Percentiles rank a stretch among this genome's conserved stretches.
phyloP scores from a whole-genome alignment of 2,113 vertebrate genomes.

The Oncorhynchus mykiss region DNA sequence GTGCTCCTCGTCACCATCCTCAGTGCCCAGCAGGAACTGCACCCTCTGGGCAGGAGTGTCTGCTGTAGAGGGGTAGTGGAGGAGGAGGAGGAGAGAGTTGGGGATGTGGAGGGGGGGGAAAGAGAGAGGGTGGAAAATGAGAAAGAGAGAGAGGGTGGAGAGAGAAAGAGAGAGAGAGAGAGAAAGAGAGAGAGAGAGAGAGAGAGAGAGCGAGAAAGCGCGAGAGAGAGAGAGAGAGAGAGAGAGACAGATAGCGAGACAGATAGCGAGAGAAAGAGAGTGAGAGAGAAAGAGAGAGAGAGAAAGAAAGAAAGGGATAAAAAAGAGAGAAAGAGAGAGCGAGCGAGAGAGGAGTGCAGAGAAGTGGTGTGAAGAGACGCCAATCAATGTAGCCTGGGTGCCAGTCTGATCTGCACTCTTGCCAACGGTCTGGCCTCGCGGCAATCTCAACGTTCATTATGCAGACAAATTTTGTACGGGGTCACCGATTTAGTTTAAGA shows the following conservation, averaged over 20 bases:
- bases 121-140: not conserved
- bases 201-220: too few species aligned
- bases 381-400: too few species aligned
- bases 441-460: too few species aligned
- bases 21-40: conserved; percentile 96
- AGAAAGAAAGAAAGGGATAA: not conserved
- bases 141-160: not conserved
- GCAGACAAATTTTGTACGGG: too few species aligned
- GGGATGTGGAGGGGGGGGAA: not conserved
- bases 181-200: too few species aligned
- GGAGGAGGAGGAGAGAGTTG: not conserved
- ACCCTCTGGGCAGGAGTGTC: conserved; percentile 97
- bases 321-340: not conserved
- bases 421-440: too few species aligned
- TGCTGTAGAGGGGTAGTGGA: conserved; percentile 42
- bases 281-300: too few species aligned
- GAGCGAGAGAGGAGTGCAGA: not conserved
- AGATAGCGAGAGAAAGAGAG: not conserved
- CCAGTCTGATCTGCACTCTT: too few species aligned
- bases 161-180: not conserved
- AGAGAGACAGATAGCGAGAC: not conserved
- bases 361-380: not conserved
- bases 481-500: too few species aligned
- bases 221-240: not conserved
- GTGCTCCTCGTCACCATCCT: conserved; percentile 97